These are phyloP conservation scores for Halichondria panicea DNA, from an alignment of 37 sponge, comb jelly and placozoan species.

Conservation along the genomic window DNA sequence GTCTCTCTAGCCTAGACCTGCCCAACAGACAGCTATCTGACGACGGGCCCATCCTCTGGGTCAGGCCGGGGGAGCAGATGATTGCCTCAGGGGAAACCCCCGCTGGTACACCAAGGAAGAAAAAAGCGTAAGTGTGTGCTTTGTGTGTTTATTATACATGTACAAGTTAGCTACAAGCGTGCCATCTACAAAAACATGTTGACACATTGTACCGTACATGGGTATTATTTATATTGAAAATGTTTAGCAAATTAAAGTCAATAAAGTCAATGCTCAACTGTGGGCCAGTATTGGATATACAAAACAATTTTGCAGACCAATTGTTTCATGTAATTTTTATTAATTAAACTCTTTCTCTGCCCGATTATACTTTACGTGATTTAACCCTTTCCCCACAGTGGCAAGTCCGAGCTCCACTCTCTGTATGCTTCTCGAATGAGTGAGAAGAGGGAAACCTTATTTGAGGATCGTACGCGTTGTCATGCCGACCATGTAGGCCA, in stretches of 20 bases:
- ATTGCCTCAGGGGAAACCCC: constrained; percentile 71
- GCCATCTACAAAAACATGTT: no score
- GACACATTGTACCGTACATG: no score
- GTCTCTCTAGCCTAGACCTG: constrained; percentile 64
- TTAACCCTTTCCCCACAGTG: constrained; percentile 10
- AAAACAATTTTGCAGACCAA: neutral
- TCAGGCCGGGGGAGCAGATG: constrained; percentile 94
- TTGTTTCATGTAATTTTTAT: neutral
- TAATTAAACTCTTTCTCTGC: neutral
- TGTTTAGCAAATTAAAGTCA: no score
- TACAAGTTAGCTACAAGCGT: no score
- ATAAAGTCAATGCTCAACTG: no score
- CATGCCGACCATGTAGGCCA: constrained; percentile 91
- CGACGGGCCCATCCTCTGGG: constrained; percentile 98
- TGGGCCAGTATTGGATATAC: neutral
- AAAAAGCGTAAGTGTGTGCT: constrained; percentile 37
- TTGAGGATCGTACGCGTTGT: constrained; percentile 91
- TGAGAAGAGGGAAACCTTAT: constrained; percentile 84
- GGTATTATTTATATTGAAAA: no score
- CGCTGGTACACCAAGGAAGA: constrained; percentile 38
- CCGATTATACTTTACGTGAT: neutral
- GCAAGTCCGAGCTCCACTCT: constrained; percentile 39
- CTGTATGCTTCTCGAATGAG: constrained; percentile 48
- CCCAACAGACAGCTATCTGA: constrained; percentile 67
- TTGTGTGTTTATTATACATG: no score